Base-by-base conservation (phyloP, 2,797 vertebrate genomes). In the Pseudomugil gertrudae region DNA sequence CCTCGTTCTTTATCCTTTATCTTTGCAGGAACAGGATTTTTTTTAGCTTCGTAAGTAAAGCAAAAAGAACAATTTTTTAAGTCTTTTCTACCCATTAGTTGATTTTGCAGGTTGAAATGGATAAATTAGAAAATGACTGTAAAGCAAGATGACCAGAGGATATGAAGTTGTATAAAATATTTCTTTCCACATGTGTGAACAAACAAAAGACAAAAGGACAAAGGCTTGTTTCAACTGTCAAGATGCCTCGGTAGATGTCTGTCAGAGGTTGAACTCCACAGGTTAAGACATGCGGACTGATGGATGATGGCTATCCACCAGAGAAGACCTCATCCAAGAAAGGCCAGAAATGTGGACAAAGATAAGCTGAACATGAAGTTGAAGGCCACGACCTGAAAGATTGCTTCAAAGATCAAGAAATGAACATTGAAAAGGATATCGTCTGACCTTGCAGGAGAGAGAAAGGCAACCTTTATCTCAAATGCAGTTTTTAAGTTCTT, bases 261-360 rank as follows among this genome's bases (percentile, higher is more conserved):
- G 80, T 86, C 84, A 78, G 77, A 74, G 56, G 57, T 79, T 68
- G 55, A 73, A 62, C 74, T 79, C 74, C 63, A 69, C 67, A 64
- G 72, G 78, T 81, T 79, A 57, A 83, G 67, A 80, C 45, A 33
- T 71, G 63, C 66, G 54, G 72, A 75, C 81, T 74, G 84, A 84
- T 75, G 81, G 83, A 78, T 84, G 86, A 85, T 71, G 79, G 76
- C 40, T 85, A 77, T 76, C 76, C 87, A 81, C 84, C 72, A 76
- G 79, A 86, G 83, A 30, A 85, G 84, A 82, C 80, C 30, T 61
- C 57, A 56, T 78, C 75, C 79, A 67, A 66, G 69, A 53, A 82
- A 64, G 17, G 57, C 51, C 71, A 72, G 81, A 72, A 62, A 71
- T 24, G 55, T 68, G 77, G 75, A 70, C 76, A 45, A 74, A 78